Conservation (phyloP, 1,140 invertebrate genomes). For the Drosophila albomicans region DNA sequence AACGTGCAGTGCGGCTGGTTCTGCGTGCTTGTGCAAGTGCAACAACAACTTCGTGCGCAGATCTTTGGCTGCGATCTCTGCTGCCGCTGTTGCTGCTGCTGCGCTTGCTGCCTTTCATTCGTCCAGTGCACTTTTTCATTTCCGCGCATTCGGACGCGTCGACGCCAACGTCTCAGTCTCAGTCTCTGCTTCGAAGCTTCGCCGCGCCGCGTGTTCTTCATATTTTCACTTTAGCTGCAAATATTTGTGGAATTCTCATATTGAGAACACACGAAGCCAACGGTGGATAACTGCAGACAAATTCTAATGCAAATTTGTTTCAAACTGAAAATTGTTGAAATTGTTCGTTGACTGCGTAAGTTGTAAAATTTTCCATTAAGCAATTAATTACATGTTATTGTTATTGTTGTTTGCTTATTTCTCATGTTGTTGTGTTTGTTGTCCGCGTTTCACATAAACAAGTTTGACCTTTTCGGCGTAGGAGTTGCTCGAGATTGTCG, state of each 20-base stretch:
- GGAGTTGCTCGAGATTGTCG: constrained; percentile 46
- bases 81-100: constrained; percentile 36
- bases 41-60: constrained; percentile 24
- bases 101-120: constrained; percentile 54
- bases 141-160: constrained; percentile 70
- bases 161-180: constrained; percentile 45
- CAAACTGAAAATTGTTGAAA: not conserved
- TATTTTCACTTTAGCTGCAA: constrained; percentile 58
- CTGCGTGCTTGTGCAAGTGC: constrained; percentile 32
- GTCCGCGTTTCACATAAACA: constrained; percentile 45
- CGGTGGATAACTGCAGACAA: not conserved
- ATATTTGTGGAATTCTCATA: constrained; percentile 50
- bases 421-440: constrained; percentile 5
- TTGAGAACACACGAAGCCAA: constrained; percentile 12
- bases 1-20: not conserved
- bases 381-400: constrained; percentile 38
- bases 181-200: not conserved
- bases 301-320: constrained; percentile 17
- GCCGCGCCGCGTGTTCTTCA: constrained; percentile 34
- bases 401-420: constrained; percentile 13
- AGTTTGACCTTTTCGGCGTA: constrained; percentile 68
- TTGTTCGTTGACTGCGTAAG: constrained; percentile 35
- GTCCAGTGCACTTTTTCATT: constrained; percentile 60
- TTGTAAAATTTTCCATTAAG: constrained; percentile 38
- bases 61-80: constrained; percentile 29